A percentile compares a stretch with the other conserved stretches of the same genome.
Evolutionary conservation across 2,888 invertebrate genomes (phyloP).

Genomic region (Torymus tubicola): DNA sequence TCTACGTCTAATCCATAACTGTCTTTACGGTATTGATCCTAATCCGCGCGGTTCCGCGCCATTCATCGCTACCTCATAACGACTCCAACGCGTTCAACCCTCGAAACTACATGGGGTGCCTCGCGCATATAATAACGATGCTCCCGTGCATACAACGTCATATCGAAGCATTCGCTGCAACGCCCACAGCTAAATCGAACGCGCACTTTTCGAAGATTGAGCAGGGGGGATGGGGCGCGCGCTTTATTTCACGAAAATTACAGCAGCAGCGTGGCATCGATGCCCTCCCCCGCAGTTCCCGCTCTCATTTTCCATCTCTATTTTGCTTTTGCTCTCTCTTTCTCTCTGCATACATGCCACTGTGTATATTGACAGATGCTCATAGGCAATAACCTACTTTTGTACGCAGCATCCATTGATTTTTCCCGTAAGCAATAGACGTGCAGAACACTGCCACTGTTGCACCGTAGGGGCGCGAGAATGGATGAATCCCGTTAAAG

Average conservation of each 20-base stretch:
- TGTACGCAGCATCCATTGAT: slow-evolving; percentile 10
- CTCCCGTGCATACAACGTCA: slow-evolving; percentile 12
- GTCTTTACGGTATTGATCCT: slow-evolving; percentile 5
- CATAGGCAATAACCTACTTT: slow-evolving; percentile 47
- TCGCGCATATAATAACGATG: slow-evolving; percentile 41
- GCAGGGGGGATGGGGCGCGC: slow-evolving; percentile 30
- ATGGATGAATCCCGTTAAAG: slow-evolving; percentile 19
- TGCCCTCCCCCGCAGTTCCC: not conserved
- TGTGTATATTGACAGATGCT: slow-evolving; percentile 45
- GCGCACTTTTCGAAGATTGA: slow-evolving; percentile 31
- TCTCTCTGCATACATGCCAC: slow-evolving; percentile 9
- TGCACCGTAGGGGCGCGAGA: not conserved
- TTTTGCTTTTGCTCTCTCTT: not conserved
- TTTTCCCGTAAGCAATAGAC: slow-evolving; percentile 1
- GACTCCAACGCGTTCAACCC: not conserved
- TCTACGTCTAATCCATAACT: too few species aligned
- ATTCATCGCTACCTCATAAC: slow-evolving; percentile 33
- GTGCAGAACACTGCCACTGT: too few species aligned
- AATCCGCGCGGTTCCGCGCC: slow-evolving; percentile 3
- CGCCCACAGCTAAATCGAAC: not conserved
- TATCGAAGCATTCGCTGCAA: not conserved
- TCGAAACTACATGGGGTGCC: slow-evolving; percentile 13
- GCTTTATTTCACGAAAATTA: slow-evolving; percentile 49
- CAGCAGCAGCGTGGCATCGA: not conserved
- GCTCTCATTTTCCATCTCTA: slow-evolving; percentile 2